Evolutionary conservation across 2,113 vertebrate species (phyloP), one percentile per base, ranked within the genome.

Genomic region (Psittacula cyanocephala): DNA sequence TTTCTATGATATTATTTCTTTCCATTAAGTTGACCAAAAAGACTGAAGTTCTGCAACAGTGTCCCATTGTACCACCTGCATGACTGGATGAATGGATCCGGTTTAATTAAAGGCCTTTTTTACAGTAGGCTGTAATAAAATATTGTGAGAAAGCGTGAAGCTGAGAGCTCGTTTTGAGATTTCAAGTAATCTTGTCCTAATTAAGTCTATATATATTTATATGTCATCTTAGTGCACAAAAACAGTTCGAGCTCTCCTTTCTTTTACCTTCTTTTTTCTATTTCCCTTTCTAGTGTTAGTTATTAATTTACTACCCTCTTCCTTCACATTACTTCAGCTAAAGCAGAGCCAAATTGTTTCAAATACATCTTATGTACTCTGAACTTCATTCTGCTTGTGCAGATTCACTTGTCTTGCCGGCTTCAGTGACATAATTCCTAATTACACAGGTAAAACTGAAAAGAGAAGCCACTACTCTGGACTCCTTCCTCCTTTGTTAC

Each of bases 161-260:
- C 88, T 78, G 82, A 85, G 63, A 86, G 74, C 15, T 89, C 82
- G 72, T 85, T 94, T 78, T 86, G 53, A 87, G 72, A 86, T 96
- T 96, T 93, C 95, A 94, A 93, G 89, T 84, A 85, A 96, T 60
- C 43, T 63, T 88, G 70, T 88, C 31, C 85, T 96, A 93, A 96
- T 91, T 96, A 94, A 91, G 43, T 82, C 85, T 81, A 23, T 71
- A 65, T 79, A 72, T 63, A 89, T 95, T 94, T 92, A 75, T 86
- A 62, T 50, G 49, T 50, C 81, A 83, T 86, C 20, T 85, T 41
- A 72, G 62, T 65, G 60, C 71, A 91, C 47, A 53, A 87, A 82
- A 94, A 81, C 59, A 93, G 67, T 95, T 86, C 24, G 35, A 91
- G 70, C 33, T 80, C 89, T 52, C 55, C 49, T 74, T 82, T 81